These are phyloP conservation scores for Aphrocallistes beatrix DNA, from an alignment of 37 sponge, comb jelly and placozoan species.

Conservation along the genomic window DNA sequence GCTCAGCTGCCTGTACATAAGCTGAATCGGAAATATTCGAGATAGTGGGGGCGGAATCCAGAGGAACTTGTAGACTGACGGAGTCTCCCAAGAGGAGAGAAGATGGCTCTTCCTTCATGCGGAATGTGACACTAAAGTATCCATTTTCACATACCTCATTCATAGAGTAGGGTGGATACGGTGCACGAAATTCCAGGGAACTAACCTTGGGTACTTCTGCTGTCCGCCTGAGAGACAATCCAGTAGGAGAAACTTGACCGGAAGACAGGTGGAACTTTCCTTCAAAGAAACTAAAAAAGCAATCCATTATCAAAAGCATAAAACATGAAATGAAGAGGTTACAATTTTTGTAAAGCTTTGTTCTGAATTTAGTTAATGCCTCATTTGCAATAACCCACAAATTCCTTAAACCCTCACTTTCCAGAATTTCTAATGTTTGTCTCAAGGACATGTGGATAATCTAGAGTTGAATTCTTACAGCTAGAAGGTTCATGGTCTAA, in stretches of 20 bases:
- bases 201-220: neutral
- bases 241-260: conserved; percentile 10
- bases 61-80: neutral
- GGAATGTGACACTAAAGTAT: neutral
- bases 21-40: neutral
- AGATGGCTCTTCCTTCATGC: neutral
- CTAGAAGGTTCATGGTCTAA: no score
- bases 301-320: neutral
- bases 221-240: neutral
- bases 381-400: no score
- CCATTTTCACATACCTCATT: no score
- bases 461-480: no score
- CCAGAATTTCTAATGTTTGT: no score
- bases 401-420: no score
- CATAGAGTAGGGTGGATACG: no score
- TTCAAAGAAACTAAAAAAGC: neutral
- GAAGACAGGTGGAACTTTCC: neutral
- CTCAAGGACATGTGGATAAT: no score
- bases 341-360: no score
- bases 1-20: neutral
- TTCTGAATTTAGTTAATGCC: no score
- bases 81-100: neutral
- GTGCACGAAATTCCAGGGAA: no score
- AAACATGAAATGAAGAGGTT: neutral
- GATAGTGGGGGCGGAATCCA: neutral